These are phyloP conservation scores for Eira barbara DNA, from an alignment of 2,113 vertebrate species.

Conservation along the genomic window DNA sequence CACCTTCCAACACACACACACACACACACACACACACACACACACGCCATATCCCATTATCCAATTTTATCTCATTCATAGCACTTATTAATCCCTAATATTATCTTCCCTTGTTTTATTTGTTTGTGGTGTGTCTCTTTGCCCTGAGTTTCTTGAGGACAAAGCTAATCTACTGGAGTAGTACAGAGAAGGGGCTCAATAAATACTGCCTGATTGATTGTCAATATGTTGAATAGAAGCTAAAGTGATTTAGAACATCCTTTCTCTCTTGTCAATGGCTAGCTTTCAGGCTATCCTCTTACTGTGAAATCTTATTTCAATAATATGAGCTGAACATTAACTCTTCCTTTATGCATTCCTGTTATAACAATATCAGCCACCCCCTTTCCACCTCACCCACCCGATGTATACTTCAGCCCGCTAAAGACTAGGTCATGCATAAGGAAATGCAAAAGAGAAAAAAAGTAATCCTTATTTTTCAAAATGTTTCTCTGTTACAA, in stretches of 20 bases:
- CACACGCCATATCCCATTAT: neutral
- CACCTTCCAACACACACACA: neutral
- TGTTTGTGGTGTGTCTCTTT: neutral
- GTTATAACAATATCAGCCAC: neutral
- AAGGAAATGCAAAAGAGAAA: neutral
- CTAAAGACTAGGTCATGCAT: neutral
- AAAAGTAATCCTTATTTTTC: neutral
- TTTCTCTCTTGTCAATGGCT: neutral
- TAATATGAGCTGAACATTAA: neutral
- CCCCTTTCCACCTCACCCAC: neutral
- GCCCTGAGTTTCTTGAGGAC: neutral
- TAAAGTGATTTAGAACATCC: neutral
- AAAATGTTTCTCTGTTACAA: neutral
- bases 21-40: neutral
- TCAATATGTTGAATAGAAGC: neutral
- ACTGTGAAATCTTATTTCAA: slow-evolving; percentile 48
- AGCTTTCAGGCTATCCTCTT: neutral
- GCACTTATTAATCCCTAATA: neutral
- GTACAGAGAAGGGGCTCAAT: neutral
- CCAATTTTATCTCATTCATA: neutral
- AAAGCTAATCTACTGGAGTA: neutral
- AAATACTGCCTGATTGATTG: neutral
- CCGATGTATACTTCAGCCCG: neutral
- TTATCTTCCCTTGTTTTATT: neutral
- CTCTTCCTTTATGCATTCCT: neutral